Base-by-base conservation (phyloP, 1,140 invertebrate species). In the Tribolium castaneum region DNA sequence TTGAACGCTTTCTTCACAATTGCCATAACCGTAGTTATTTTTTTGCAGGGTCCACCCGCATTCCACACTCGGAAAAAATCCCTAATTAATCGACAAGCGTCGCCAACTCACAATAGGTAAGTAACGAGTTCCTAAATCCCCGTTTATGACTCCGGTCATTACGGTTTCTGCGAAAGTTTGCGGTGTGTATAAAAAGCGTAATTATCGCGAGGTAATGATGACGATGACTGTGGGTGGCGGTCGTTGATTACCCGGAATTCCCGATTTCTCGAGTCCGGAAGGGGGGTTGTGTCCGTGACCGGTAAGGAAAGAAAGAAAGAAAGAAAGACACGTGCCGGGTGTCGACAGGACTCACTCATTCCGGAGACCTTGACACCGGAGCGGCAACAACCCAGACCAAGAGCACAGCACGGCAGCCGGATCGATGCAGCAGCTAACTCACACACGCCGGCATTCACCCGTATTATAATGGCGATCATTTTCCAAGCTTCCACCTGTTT, bases 311-410 rank as follows among this genome's bases (percentile, higher is more conserved):
- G n/a, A n/a, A n/a, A 25, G 22, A 25, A 30, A 30, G 25, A 30
- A 5, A 30, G 25, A 30, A 30, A 51, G 70, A 72, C 70, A 72
- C 70, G 70, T 72, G 70, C 70, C 70, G 70, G 50, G 70, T 66
- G 59, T 66, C 59, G 59, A 35, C 25, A 66, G 30, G 70, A 25
- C 70, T 72, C 70, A 72, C 39, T 72, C 50, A 50, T 7, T 72
- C 45, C 50, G 13, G 70, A 51, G 70, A 72, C 70, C 70, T 72
- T 72, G 70, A 72, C 70, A 72, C 70, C 70, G 22, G 70, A 50
- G 70, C 39, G 70, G 45, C 50, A 51, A 72, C 70, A 72, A 72
- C 70, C 70, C 70, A 72, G 70, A 72, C 66, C 39, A 70, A 49
- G 66, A 70, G 22, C 70, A 72, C 39, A 70, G 22, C 70, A 72